These are phyloP conservation scores for Anoura caudifer DNA, from an alignment of 2,113 vertebrate species.

Conservation along the genomic window DNA sequence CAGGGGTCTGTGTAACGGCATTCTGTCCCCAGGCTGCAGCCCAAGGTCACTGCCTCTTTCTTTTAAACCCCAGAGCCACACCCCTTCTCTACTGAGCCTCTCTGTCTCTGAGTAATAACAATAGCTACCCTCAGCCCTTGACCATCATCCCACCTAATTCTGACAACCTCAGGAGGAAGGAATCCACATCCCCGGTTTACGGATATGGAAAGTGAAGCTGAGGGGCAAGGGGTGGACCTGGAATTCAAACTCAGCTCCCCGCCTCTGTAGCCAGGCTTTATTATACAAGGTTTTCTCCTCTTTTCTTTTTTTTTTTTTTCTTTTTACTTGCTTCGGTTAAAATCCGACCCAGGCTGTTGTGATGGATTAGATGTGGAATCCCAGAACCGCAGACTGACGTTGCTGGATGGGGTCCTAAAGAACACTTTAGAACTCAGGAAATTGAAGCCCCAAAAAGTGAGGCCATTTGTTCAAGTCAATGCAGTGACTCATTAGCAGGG, in stretches of 20 bases:
- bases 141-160: neutral
- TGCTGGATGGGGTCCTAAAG: neutral
- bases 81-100: neutral
- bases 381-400: neutral
- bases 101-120: neutral
- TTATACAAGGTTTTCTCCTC: no score
- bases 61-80: neutral
- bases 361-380: neutral
- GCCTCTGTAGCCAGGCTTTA: neutral
- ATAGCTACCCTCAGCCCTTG: neutral
- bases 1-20: neutral
- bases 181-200: neutral
- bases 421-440: neutral
- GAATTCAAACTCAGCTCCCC: neutral
- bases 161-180: neutral
- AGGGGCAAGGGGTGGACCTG: neutral
- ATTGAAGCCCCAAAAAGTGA: neutral
- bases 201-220: neutral
- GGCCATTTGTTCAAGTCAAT: neutral
- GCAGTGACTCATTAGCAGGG: neutral
- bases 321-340: neutral
- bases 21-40: neutral
- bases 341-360: neutral
- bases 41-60: neutral
- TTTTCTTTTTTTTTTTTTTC: neutral